A percentile compares a stretch with the other conserved stretches of the same genome.
Conservation (phyloP, 2,113 vertebrate genomes). For the Sitta europaea region DNA sequence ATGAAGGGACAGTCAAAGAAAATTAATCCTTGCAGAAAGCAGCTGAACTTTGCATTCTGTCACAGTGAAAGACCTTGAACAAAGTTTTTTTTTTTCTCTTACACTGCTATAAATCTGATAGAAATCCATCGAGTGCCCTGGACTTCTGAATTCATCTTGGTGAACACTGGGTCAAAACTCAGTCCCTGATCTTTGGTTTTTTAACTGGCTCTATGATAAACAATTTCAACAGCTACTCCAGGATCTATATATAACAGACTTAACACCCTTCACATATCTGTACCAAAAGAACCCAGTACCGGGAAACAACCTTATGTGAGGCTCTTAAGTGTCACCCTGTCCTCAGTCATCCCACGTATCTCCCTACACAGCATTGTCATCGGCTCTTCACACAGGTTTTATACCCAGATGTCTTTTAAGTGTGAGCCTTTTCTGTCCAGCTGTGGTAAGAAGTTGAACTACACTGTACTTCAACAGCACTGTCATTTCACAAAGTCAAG, state of each 20-base stretch:
- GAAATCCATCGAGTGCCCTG: neutral
- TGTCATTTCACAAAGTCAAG: neutral
- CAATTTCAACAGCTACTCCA: neutral
- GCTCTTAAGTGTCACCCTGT: neutral
- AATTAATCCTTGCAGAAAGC: neutral
- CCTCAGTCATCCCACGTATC: fast-evolving
- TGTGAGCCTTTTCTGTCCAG: neutral
- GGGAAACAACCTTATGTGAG: neutral
- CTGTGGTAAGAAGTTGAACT: neutral
- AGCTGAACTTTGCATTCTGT: slow-evolving; percentile 28
- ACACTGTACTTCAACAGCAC: fast-evolving
- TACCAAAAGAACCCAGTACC: neutral
- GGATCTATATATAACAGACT: neutral
- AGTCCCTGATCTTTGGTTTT: neutral
- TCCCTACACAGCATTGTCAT: neutral
- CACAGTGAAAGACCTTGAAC: neutral
- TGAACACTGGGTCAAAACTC: neutral
- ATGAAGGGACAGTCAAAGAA: slow-evolving; percentile 8
- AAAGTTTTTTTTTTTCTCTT: neutral
- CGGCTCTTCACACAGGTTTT: neutral
- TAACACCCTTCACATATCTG: neutral
- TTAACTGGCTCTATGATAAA: neutral
- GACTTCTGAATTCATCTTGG: neutral
- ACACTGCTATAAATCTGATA: neutral
- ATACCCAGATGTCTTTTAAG: neutral